phyloP scores from a whole-genome alignment of 2,888 invertebrate genomes.

The Clistopyga incitator region DNA sequence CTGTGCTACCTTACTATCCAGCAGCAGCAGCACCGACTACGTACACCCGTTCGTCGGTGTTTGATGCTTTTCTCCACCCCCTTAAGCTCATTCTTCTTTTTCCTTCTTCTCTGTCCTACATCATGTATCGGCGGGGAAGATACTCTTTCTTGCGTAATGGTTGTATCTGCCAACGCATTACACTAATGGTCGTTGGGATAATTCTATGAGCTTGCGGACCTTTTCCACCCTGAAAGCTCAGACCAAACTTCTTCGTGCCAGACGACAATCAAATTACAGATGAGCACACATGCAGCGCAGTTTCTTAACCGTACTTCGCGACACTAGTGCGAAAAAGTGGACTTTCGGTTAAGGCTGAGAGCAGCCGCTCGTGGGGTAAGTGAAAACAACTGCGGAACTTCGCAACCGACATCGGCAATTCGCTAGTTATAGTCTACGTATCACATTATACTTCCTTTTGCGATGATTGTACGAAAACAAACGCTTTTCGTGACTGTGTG shows the following conservation, averaged over 20 bases:
- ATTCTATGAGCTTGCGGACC: conserved; percentile 21
- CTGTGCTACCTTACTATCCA: conserved; percentile 10
- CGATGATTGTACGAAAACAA: no score
- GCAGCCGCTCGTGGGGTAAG: no score
- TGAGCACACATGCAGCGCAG: neutral
- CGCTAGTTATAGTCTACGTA: no score
- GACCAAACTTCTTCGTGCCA: conserved; percentile 1
- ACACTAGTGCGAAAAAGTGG: neutral
- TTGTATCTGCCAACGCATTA: conserved; percentile 30
- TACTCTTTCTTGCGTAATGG: neutral
- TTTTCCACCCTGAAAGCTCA: conserved; percentile 11
- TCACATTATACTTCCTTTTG: no score
- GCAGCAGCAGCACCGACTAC: conserved; percentile 7
- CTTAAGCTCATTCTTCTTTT: conserved; percentile 17
- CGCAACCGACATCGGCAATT: no score
- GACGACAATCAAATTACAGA: conserved; percentile 23
- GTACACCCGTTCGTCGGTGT: conserved; percentile 49
- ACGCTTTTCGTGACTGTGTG: no score
- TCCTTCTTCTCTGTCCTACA: conserved; percentile 10
- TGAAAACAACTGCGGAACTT: no score
- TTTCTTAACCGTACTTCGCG: no score
- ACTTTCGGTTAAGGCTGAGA: no score
- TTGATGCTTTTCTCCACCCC: conserved; percentile 32
- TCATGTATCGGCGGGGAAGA: neutral
- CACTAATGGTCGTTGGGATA: conserved; percentile 30